Evolutionary conservation across 1,140 invertebrate genomes (phyloP), one percentile per base, ranked within the genome.

Genomic region (Agrilus planipennis): DNA sequence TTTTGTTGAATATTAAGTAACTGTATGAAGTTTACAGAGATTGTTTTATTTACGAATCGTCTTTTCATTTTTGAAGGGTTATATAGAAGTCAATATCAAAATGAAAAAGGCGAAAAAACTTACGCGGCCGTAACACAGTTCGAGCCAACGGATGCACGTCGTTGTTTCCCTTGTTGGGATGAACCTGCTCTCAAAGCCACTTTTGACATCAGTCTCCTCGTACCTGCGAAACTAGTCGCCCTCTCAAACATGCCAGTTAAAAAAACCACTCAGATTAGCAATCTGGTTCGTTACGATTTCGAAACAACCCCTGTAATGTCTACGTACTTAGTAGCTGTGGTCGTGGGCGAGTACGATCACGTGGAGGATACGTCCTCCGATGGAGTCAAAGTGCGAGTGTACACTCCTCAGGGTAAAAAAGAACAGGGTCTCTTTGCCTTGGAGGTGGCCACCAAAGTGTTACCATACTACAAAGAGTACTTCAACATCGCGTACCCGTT

Each of bases 141-240:
- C 63, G 81, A 93, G 69, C 71, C 91, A 0, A 92, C 89, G 17
- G 89, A 94, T 75, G 92, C 91, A 12, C 70, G 92, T 38, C 69
- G 86, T 47, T 91, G 89, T 57, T 96, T 98, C 57, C 92, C 93
- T 6, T 96, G 92, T 63, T 97, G 90, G 90, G 93, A 97, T 67
- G 93, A 97, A 61, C 93, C 93, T 23, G 85, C 89, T 9, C 72
- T 90, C 6, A 98, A 97, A 65, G 85, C 91, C 4, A 91, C 88
- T 2, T 98, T 97, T 71, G 82, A 92, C 60, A 84, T 98, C 32
- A 81, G 80, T 0, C 63, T 97, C 3, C 72, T 79, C 47, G 83
- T 89, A 40, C 84, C 86, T 2, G 66, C 72, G 39, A 72, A 80
- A 52, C 70, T 79, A 44, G 80, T 88, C 5, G 88, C 87, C 19